phyloP scores from a whole-genome alignment of 2,797 vertebrate genomes.

The Hydrolagus colliei region DNA sequence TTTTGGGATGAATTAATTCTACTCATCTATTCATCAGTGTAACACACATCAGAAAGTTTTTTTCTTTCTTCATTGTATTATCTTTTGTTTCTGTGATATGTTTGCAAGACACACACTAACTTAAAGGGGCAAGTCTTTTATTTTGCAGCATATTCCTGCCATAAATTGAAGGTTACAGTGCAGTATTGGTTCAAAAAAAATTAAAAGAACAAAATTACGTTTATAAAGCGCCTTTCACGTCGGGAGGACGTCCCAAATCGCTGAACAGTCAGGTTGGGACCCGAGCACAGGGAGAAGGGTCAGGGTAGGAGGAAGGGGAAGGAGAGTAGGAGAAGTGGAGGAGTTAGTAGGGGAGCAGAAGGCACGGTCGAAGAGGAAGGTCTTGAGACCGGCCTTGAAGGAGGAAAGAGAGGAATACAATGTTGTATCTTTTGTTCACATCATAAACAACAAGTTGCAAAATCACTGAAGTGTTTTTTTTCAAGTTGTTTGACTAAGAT shows the following conservation, averaged over 20 bases:
- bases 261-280: no score
- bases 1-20: background rate
- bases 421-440: background rate
- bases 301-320: no score
- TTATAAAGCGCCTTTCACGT: no score
- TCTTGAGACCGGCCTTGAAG: no score
- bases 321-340: no score
- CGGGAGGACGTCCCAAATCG: no score
- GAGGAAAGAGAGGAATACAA: background rate
- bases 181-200: background rate
- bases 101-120: background rate
- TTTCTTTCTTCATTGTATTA: background rate
- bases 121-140: background rate
- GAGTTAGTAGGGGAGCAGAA: no score
- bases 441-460: background rate
- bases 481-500: background rate
- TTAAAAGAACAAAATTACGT: background rate
- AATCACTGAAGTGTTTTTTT: background rate
- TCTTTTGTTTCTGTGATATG: background rate
- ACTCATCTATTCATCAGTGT: background rate
- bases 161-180: constrained; percentile 4
- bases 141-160: background rate
- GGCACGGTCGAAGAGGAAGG: no score
- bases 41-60: constrained; percentile 5
- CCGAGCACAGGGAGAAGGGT: no score